These are phyloP conservation scores for Acipenser transmontanus DNA, from an alignment of 2,797 vertebrate species.

Conservation along the genomic window DNA sequence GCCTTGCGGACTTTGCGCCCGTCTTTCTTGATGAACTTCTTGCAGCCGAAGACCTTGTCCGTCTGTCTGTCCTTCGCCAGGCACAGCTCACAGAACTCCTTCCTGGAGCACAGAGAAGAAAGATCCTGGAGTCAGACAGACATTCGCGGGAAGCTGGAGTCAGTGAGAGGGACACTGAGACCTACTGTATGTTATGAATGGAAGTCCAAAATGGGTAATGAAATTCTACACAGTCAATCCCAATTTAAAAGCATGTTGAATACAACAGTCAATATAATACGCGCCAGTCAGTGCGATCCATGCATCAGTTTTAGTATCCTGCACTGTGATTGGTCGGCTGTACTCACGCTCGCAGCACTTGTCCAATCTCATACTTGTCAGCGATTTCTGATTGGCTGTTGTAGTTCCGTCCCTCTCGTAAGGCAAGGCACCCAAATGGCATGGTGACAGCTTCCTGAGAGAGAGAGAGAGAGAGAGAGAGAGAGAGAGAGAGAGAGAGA, in stretches of 20 bases:
- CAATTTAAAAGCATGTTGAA: not conserved
- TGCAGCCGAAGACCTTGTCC: constrained; percentile 76
- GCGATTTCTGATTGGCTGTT: constrained; percentile 72
- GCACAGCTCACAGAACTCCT: constrained; percentile 83
- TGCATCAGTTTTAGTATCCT: not conserved
- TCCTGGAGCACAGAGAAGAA: constrained; percentile 43
- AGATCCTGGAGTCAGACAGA: not conserved
- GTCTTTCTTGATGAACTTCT: constrained; percentile 84
- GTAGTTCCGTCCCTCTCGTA: constrained; percentile 72
- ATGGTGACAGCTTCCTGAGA: constrained; percentile 67
- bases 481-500: not conserved
- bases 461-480: not conserved
- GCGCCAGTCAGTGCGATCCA: not conserved
- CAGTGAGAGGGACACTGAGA: constrained; percentile 4
- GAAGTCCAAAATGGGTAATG: not conserved
- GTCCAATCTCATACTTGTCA: constrained; percentile 80
- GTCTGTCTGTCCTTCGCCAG: constrained; percentile 74
- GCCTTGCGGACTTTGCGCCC: constrained; percentile 79
- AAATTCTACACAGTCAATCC: not conserved
- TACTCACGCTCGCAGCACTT: constrained; percentile 76
- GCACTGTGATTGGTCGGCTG: not conserved
- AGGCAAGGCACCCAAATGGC: constrained; percentile 83
- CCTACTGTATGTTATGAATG: constrained; percentile 14
- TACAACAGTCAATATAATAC: not conserved
- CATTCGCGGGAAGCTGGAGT: not conserved